Conservation (phyloP, 2,888 invertebrate genomes). For the Amiota minor region DNA sequence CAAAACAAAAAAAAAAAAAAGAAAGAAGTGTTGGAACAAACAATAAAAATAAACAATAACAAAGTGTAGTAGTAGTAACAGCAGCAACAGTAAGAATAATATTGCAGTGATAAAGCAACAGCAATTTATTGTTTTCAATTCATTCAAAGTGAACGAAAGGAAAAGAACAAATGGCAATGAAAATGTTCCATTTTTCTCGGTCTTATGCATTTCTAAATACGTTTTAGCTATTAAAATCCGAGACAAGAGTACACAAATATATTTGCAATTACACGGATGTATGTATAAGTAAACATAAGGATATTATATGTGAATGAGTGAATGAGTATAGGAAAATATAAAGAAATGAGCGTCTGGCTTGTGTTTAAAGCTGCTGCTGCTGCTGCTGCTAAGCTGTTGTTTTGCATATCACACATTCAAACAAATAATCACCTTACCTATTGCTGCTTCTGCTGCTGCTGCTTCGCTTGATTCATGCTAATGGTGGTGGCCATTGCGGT, state of each 20-base stretch:
- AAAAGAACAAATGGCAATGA: constrained; percentile 20
- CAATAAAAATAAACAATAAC: neutral
- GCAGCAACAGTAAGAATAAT: neutral
- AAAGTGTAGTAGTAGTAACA: neutral
- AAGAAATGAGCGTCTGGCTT: neutral
- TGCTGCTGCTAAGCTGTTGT: constrained; percentile 9
- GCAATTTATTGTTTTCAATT: constrained; percentile 39
- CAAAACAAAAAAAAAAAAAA: too few relatives aligned
- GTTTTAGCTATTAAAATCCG: constrained; percentile 21
- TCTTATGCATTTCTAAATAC: constrained; percentile 24
- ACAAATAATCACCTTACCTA: too few relatives aligned
- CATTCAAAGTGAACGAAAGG: neutral
- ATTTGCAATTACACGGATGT: neutral
- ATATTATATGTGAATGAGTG: neutral
- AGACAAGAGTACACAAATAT: neutral
- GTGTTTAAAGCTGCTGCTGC: neutral
- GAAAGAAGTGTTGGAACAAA: neutral
- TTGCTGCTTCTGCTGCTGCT: neutral
- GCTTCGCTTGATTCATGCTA: neutral
- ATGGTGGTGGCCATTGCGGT: too few relatives aligned
- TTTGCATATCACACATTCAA: constrained; percentile 2
- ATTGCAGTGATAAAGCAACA: constrained; percentile 26
- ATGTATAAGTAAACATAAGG: neutral
- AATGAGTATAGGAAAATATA: too few relatives aligned
- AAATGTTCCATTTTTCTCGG: constrained; percentile 11